These are phyloP conservation scores for Aphis craccivora DNA, from an alignment of 1,140 invertebrate species.

Conservation along the genomic window DNA sequence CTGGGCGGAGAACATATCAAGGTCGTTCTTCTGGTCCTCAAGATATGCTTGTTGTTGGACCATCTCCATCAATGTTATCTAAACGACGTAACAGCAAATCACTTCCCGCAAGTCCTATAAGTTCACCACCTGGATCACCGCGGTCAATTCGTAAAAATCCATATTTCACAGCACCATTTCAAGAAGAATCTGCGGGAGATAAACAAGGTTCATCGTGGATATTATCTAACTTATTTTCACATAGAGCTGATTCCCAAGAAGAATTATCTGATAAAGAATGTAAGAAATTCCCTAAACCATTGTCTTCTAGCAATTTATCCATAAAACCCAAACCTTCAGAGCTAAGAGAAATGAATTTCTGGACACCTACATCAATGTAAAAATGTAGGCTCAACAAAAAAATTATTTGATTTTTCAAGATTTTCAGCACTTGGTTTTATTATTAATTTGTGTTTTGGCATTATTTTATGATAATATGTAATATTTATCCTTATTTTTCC, in stretches of 20 bases:
- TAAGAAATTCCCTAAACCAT: slow-evolving; percentile 37
- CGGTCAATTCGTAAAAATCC: slow-evolving; percentile 65
- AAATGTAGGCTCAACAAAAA: slow-evolving; percentile 21
- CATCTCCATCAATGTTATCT: slow-evolving; percentile 27
- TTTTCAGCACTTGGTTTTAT: not conserved
- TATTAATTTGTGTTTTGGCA: slow-evolving; percentile 8
- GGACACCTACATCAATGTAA: slow-evolving; percentile 83
- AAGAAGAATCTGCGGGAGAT: slow-evolving; percentile 56
- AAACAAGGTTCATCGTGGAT: slow-evolving; percentile 46
- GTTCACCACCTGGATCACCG: slow-evolving; percentile 68
- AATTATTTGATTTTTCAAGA: not conserved
- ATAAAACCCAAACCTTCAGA: slow-evolving; percentile 73
- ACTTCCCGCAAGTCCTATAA: slow-evolving; percentile 72
- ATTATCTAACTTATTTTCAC: slow-evolving; percentile 54
- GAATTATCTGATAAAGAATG: slow-evolving; percentile 47
- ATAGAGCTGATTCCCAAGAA: slow-evolving; percentile 52
- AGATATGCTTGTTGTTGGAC: not conserved
- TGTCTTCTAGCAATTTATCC: slow-evolving; percentile 36
- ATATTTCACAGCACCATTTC: slow-evolving; percentile 62
- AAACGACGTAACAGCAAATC: slow-evolving; percentile 73
- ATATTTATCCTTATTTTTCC: slow-evolving; percentile 15
- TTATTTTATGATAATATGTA: not conserved
- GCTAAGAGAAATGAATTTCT: slow-evolving; percentile 82
- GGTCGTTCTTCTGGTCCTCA: slow-evolving; percentile 54
- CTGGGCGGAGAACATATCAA: slow-evolving; percentile 62